Conservation (phyloP, 1,140 invertebrate species). For the Scaptomyza montana region DNA sequence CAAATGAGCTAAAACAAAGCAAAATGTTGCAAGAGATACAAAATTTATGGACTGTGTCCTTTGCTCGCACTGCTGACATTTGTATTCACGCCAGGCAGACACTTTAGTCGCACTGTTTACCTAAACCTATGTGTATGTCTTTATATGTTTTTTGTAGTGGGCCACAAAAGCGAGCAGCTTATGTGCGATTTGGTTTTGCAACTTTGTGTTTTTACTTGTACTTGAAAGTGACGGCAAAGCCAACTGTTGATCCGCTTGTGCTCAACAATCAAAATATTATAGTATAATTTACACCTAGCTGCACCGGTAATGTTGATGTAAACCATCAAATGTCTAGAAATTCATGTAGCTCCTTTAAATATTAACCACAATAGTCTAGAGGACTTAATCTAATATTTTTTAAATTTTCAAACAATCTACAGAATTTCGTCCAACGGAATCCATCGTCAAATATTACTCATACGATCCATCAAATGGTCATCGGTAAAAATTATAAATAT, state of each 20-base stretch:
- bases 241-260: conserved; percentile 71
- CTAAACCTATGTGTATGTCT: conserved; percentile 11
- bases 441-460: conserved; percentile 9
- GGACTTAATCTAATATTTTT: no score
- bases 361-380: no score
- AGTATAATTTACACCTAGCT: conserved; percentile 39
- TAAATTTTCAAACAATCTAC: background rate
- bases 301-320: background rate
- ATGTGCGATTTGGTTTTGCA: conserved; percentile 66
- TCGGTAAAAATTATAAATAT: conserved; percentile 22
- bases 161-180: conserved; percentile 54
- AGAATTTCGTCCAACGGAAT: background rate
- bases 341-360: no score
- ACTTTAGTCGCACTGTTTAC: background rate
- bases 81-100: conserved; percentile 54
- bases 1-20: conserved; percentile 58
- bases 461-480: conserved; percentile 31
- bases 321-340: no score
- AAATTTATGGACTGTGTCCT: conserved; percentile 72
- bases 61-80: conserved; percentile 55
- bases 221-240: conserved; percentile 32
- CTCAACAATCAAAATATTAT: conserved; percentile 43
- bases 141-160: conserved; percentile 31
- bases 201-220: conserved; percentile 69
- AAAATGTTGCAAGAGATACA: conserved; percentile 49